Percentiles rank a stretch among this genome's conserved stretches.
phyloP scores from a whole-genome alignment of 2,113 vertebrate genomes.

The Osmerus eperlanus region DNA sequence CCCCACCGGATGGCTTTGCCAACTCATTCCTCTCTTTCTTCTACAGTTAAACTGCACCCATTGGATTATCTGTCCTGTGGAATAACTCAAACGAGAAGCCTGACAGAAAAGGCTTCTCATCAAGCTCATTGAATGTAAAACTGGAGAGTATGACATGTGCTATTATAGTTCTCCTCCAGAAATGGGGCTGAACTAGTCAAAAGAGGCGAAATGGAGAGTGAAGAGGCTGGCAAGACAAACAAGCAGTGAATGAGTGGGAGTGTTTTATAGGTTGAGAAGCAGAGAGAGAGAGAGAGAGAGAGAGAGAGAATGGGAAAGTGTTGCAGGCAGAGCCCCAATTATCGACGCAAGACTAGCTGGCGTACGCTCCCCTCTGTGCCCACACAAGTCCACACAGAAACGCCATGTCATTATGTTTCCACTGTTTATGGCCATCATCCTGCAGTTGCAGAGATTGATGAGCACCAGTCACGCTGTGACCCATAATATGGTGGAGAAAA shows the following conservation, averaged over 20 bases:
- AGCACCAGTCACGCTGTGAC: constrained; percentile 51
- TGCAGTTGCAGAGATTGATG: constrained; percentile 9
- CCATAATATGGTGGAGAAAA: constrained; percentile 12
- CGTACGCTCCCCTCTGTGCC: background rate
- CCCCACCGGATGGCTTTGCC: too few species aligned
- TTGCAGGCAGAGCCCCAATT: background rate
- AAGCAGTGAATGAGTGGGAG: background rate
- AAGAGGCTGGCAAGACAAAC: background rate
- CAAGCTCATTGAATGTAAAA: background rate
- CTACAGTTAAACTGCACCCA: too few species aligned
- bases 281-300: background rate
- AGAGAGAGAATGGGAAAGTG: background rate
- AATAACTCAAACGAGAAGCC: too few species aligned
- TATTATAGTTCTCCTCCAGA: background rate
- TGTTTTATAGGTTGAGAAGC: background rate
- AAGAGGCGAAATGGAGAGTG: background rate
- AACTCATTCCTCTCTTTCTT: too few species aligned
- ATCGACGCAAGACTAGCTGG: constrained; percentile 5
- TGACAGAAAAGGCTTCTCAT: background rate
- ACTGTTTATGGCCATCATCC: background rate
- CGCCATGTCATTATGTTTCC: background rate
- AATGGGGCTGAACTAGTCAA: background rate
- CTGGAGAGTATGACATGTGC: background rate
- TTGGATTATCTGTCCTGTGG: too few species aligned
- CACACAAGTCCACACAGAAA: background rate